Evolutionary conservation across 2,888 invertebrate species (phyloP).

Genomic region (Lapara coniferarum): DNA sequence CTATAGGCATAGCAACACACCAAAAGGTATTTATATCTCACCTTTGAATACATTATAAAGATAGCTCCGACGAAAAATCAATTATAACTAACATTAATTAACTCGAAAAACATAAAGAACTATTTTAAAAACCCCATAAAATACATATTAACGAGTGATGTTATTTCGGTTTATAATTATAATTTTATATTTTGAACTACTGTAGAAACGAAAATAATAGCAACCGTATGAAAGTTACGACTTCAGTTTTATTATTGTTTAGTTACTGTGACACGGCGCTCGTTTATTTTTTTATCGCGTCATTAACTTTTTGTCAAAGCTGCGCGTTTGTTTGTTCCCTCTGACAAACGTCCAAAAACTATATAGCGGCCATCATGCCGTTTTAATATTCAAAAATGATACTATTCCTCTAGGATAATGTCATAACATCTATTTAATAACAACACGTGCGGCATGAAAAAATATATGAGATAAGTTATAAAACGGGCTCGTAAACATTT

Average conservation of each 20-base stretch:
- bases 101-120: slow-evolving; percentile 11
- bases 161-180: slow-evolving; percentile 27
- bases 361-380: slow-evolving; percentile 41
- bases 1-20: not conserved
- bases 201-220: slow-evolving; percentile 43
- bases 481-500: slow-evolving; percentile 64
- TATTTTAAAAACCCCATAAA: slow-evolving; percentile 16
- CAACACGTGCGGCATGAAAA: slow-evolving; percentile 35
- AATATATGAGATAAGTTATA: slow-evolving; percentile 75
- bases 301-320: slow-evolving; percentile 82
- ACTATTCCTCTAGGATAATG: slow-evolving; percentile 68
- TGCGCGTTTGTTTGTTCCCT: slow-evolving; percentile 53
- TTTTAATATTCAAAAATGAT: slow-evolving; percentile 69
- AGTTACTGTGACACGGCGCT: slow-evolving; percentile 71
- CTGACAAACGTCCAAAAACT: slow-evolving; percentile 53
- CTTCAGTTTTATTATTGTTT: slow-evolving; percentile 68
- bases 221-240: slow-evolving; percentile 50
- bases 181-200: slow-evolving; percentile 32
- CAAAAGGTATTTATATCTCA: not conserved
- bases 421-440: slow-evolving; percentile 60
- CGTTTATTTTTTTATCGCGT: slow-evolving; percentile 69
- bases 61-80: not conserved
- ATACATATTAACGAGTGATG: slow-evolving; percentile 20
- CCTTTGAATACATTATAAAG: slow-evolving; percentile 5
- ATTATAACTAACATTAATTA: slow-evolving; percentile 15